phyloP scores from a whole-genome alignment of 30 jellyfish, hydroid and myxozoan species.

The Calvadosia cruxmelitensis region DNA sequence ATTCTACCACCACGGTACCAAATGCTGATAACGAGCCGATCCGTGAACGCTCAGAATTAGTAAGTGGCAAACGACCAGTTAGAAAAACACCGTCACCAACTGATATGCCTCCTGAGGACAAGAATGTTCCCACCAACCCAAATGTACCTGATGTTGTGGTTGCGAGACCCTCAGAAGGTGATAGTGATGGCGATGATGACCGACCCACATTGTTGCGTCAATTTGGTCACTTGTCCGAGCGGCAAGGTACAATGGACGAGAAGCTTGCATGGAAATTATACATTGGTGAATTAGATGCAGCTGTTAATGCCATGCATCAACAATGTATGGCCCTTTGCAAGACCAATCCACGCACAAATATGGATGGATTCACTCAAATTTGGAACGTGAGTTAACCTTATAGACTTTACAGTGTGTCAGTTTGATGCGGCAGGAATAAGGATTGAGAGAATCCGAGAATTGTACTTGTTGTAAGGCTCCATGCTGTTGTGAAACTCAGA shows the following conservation, averaged over 20 bases:
- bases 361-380: constrained; percentile 74
- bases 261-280: constrained; percentile 32
- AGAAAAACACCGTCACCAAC: neutral
- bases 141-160: neutral
- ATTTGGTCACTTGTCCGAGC: constrained; percentile 62
- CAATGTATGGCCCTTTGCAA: constrained; percentile 76
- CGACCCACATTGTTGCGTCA: constrained; percentile 62
- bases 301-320: constrained; percentile 54
- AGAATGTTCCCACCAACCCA: neutral
- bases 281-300: constrained; percentile 59
- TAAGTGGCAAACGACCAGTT: neutral
- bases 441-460: too few relatives aligned
- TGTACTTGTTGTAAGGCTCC: too few relatives aligned
- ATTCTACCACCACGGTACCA: too few relatives aligned
- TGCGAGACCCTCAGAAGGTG: neutral
- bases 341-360: constrained; percentile 26
- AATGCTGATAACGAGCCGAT: too few relatives aligned
- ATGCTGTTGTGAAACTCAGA: too few relatives aligned
- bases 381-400: constrained; percentile 95
- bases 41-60: neutral
- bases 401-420: too few relatives aligned
- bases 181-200: neutral
- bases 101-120: neutral
- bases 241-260: constrained; percentile 42
- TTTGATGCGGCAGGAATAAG: too few relatives aligned